Evolutionary conservation across 2,888 invertebrate species (phyloP), one percentile per base, ranked within the genome.

Genomic region (Acholoe squamosa): DNA sequence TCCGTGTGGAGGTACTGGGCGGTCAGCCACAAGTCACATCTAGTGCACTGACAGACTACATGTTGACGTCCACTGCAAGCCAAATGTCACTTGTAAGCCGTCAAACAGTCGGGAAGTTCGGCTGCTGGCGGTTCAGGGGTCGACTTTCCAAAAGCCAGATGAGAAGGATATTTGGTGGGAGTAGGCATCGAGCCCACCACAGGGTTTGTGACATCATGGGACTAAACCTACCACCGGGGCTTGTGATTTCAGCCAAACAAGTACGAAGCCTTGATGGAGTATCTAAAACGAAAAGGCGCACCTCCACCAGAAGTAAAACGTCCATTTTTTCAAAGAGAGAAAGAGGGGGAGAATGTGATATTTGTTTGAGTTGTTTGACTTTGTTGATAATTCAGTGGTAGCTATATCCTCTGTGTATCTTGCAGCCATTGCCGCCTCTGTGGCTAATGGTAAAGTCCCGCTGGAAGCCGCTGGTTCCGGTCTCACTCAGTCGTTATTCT

Each of bases 211-310:
- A 43, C 10, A 7, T 10, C 43, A 61, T 1, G 25, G 76, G 76
- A 31, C 76, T 80, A 34, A 80, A 0, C 80, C 25, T 34, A 34
- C 43, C 43, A 22, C 80, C 43, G 80, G 43, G 80, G 80, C 80
- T 80, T 80, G 80, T 80, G 80, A 25, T 86, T 86, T 86, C 86
- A 86, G 86, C 86, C 86, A 14, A 86, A 86, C 54, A 86, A 86
- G 54, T 86, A 86, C 86, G 86, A 86, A 86, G 86, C 86, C 28
- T 56, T 86, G 86, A 86, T 86, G 86, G 86, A 52, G 52, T 86
- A 86, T 54, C n/a, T 86, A 54, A 86, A 86, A 28, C 16, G 56
- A 54, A 86, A 56, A 54, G 86, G 54, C 86, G 56, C 86, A 28
- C 52, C 52, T 22, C 86, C 25, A 86, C 86, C 86, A 22, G 86